Evolutionary conservation across 2,888 invertebrate genomes (phyloP), one percentile per base, ranked within the genome.

Genomic region (Eledona agricola): DNA sequence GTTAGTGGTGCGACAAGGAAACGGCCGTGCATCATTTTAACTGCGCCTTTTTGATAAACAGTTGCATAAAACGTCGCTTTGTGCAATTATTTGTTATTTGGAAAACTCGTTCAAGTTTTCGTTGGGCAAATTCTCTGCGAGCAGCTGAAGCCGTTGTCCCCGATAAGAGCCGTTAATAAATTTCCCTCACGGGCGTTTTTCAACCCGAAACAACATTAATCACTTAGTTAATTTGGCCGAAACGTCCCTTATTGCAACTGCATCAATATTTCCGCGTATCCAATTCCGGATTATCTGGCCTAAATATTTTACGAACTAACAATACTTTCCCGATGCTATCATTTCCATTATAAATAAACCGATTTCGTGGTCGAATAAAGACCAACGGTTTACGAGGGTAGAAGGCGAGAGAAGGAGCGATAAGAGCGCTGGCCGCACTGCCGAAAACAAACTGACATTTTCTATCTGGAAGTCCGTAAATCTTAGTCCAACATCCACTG

Each of bases 381-480:
- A 47, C 49, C 35, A 43, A 54, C 49, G 54, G 49, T 54, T 54
- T 54, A 54, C 47, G 49, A 49, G 49, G 43, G 47, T 54, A 34
- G 49, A 42, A 54, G 42, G 49, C 49, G 42, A 42, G 43, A 49
- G 49, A 50, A 11, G 43, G 19, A 46, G 26, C 38, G 49, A 40
- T 54, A 42, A 42, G 42, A 28, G 19, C 35, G 54, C 50, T 31
- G 43, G 53, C 38, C 38, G 37, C 12, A 49, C 32, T 34, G 35
- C 23, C 34, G 42, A 47, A 67, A 67, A 67, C 67, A 66, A 66
- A 66, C 69, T 66, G 67, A 67, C 70, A 59, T 70, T 68, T 63
- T 66, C 63, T 70, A 72, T 69, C 70, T 69, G 58, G 55, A 64
- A 66, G 67, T 65, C 66, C 59, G 67, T 71, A 71, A 72, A 72